Evolutionary conservation across 64 coral and sea anemone genomes (phyloP).

Genomic region (Porites lutea): DNA sequence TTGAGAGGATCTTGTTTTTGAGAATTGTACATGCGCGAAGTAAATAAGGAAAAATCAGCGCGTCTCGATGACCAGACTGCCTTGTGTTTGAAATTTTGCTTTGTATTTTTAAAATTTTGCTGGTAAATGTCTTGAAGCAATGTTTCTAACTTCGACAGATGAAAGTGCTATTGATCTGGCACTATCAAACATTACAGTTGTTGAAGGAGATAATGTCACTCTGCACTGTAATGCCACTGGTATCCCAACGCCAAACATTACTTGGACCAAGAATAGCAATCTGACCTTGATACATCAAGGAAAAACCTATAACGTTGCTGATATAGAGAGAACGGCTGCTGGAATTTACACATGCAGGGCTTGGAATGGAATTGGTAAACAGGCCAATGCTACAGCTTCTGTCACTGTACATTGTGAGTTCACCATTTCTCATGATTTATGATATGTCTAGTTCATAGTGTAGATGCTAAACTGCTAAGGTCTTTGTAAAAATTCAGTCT

Average conservation of each 20-base stretch:
- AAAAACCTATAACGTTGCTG: not conserved
- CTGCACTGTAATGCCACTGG: conserved; percentile 75
- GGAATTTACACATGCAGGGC: conserved; percentile 58
- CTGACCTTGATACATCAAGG: not conserved
- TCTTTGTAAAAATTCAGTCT: no score
- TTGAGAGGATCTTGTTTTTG: no score
- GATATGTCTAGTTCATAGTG: not conserved
- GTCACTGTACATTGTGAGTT: conserved; percentile 70
- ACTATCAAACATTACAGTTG: not conserved
- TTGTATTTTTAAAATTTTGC: no score
- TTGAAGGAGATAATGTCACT: conserved; percentile 5
- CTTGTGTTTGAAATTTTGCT: no score
- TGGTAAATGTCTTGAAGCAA: no score
- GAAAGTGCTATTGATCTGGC: no score
- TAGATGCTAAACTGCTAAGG: no score
- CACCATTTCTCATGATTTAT: not conserved
- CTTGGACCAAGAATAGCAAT: conserved; percentile 39
- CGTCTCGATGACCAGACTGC: no score
- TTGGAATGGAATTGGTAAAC: conserved; percentile 50
- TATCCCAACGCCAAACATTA: conserved; percentile 61
- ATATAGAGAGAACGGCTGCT: conserved; percentile 20
- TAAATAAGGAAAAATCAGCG: no score
- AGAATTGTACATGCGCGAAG: no score
- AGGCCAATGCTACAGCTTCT: not conserved
- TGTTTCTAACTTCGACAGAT: no score